Conservation (phyloP, 2,888 invertebrate species). For the Thymelicus acteon region DNA sequence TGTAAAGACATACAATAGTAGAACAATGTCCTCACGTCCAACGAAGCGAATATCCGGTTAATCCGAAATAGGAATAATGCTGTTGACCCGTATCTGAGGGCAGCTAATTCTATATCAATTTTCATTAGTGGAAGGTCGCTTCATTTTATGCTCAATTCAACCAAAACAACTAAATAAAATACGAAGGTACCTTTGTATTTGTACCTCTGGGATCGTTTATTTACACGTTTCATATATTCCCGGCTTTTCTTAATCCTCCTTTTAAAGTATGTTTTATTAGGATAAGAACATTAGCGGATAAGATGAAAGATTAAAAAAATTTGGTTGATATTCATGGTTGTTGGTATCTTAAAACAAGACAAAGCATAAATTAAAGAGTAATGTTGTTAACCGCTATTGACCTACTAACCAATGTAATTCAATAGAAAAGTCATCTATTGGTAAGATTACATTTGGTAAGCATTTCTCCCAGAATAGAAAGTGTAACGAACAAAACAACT, state of each 20-base stretch:
- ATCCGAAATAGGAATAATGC: no score
- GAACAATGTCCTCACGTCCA: no score
- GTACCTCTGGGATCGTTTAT: not conserved
- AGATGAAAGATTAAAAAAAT: not conserved
- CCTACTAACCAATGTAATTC: no score
- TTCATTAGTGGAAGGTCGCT: not conserved
- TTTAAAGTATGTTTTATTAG: constrained; percentile 5
- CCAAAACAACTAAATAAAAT: constrained; percentile 6
- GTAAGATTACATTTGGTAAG: no score
- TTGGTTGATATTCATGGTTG: not conserved
- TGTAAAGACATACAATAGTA: no score
- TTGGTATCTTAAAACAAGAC: not conserved
- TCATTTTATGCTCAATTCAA: not conserved
- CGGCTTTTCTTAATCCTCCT: not conserved
- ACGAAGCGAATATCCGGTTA: no score
- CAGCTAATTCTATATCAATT: not conserved
- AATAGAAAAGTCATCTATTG: no score
- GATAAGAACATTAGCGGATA: constrained; percentile 1
- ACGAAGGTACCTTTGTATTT: not conserved
- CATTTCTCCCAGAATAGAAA: no score
- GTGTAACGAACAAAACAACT: no score
- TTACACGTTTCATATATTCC: not conserved
- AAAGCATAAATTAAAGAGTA: not conserved
- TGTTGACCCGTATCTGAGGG: not conserved
- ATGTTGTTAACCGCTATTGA: no score